Evolutionary conservation across 2,113 vertebrate genomes (phyloP).

Genomic region (zebrafish (Danio rerio)): GRCz12tu NC_133180.1:40647501-40648000

Average conservation of each 20-base stretch:
- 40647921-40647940: too few species aligned
- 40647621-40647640: not conserved
- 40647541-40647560: constrained; percentile 27
- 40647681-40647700: constrained; percentile 38
- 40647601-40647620: constrained; percentile 25
- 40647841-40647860: not conserved
- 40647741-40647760: constrained; percentile 22
- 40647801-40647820: constrained; percentile 33
- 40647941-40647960: too few species aligned
- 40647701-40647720: constrained; percentile 45
- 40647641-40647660: constrained; percentile 22
- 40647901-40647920: not conserved
- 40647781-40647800: not conserved
- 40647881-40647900: not conserved
- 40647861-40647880: not conserved
- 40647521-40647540: constrained; percentile 1
- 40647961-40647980: too few species aligned
- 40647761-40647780: constrained; percentile 28
- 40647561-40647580: not conserved
- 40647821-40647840: not conserved
- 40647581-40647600: constrained; percentile 24
- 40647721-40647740: constrained; percentile 20
- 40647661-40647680: constrained; percentile 11
- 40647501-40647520: constrained; percentile 13
- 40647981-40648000: too few species aligned